Evolutionary conservation across 2,888 invertebrate genomes (phyloP).

Genomic region (Leptarthrus brevirostris): DNA sequence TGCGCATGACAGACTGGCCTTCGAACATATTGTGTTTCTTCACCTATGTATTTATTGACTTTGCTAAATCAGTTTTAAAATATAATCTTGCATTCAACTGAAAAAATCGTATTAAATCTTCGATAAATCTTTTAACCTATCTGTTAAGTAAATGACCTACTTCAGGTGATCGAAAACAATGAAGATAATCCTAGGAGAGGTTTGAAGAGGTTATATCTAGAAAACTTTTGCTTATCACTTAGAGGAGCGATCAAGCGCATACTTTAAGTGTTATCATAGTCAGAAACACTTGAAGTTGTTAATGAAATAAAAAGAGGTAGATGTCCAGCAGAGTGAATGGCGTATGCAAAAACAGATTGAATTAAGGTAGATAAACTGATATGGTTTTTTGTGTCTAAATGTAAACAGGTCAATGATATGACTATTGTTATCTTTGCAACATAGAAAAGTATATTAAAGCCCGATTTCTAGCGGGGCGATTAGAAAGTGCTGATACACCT

Average conservation of each 20-base stretch:
- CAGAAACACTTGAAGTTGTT: background rate
- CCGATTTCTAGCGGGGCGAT: background rate
- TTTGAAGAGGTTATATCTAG: background rate
- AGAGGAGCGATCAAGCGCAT: background rate
- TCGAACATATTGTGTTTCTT: no score
- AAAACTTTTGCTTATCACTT: background rate
- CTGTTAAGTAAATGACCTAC: background rate
- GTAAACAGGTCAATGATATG: conserved; percentile 6
- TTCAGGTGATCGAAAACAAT: background rate
- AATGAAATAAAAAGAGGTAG: background rate
- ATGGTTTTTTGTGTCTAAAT: background rate
- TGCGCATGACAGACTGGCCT: no score
- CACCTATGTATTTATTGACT: no score
- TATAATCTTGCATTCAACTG: no score
- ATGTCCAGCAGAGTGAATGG: conserved; percentile 1
- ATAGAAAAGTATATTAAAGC: conserved; percentile 2
- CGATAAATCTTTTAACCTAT: no score
- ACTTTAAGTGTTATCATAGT: background rate
- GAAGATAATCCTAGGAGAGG: background rate
- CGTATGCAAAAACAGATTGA: background rate
- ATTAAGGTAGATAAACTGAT: background rate
- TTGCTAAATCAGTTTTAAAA: no score
- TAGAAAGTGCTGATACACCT: background rate
- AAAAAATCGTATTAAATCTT: no score
- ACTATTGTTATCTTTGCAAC: background rate